phyloP scores from a whole-genome alignment of 2,797 vertebrate genomes.

The Cynopterus sphinx region DNA sequence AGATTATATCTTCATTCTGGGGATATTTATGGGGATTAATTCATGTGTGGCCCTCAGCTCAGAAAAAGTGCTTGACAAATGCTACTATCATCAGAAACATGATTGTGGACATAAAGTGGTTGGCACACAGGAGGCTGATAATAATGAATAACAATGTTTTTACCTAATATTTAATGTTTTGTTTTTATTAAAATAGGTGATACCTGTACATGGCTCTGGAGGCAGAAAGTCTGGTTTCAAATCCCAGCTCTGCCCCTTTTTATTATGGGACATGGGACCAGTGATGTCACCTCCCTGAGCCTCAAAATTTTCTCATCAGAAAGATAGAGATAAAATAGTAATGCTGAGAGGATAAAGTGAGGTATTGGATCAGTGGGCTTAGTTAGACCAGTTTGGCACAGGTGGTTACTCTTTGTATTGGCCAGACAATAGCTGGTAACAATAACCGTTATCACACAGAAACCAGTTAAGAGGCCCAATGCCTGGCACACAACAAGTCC shows the following conservation, averaged over 20 bases:
- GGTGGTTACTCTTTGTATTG: accelerated
- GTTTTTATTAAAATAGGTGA: neutral
- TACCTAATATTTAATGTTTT: neutral
- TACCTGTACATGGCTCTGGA: neutral
- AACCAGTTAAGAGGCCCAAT: neutral
- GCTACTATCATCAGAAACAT: too few relatives aligned
- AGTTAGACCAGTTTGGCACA: neutral
- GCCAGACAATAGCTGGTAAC: neutral
- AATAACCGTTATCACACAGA: neutral
- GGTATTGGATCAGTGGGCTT: neutral
- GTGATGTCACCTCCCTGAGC: neutral
- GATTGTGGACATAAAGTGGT: neutral
- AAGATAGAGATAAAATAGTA: neutral
- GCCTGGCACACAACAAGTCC: too few relatives aligned
- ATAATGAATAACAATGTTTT: neutral
- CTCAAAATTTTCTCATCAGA: neutral
- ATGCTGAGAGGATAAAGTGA: neutral
- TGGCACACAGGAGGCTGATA: neutral
- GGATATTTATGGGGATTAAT: neutral
- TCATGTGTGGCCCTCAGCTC: neutral
- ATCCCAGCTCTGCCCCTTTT: neutral
- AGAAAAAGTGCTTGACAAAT: neutral
- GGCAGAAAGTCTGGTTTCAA: neutral
- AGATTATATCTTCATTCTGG: neutral
- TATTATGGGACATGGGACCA: neutral